phyloP scores from a whole-genome alignment of 2,888 invertebrate genomes.

The Apodemia duryi region DNA sequence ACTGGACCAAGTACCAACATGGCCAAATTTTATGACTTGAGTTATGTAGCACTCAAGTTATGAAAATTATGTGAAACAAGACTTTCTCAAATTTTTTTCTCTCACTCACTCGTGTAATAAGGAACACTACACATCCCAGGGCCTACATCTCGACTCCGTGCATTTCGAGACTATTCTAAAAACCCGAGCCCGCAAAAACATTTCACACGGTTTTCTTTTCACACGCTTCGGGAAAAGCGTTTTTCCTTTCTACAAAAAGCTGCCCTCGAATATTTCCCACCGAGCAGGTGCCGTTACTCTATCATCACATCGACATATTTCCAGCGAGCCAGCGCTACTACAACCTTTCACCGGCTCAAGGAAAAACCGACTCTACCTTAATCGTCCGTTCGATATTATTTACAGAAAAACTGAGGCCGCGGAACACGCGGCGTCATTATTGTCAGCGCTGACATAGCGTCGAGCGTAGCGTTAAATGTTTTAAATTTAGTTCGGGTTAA shows the following conservation, averaged over 20 bases:
- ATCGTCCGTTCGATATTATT: constrained; percentile 62
- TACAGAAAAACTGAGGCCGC: constrained; percentile 66
- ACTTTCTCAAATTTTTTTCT: no score
- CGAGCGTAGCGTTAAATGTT: constrained; percentile 2
- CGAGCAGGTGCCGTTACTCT: constrained; percentile 50
- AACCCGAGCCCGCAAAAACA: background rate
- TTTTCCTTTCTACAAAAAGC: constrained; percentile 50
- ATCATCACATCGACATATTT: constrained; percentile 66
- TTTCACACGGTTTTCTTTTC: constrained; percentile 19
- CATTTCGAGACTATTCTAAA: background rate
- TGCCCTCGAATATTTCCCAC: constrained; percentile 37
- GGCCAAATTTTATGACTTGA: no score
- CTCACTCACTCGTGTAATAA: background rate
- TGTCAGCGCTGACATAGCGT: background rate
- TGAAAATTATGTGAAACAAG: no score
- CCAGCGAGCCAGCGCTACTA: constrained; percentile 54
- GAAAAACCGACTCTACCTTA: constrained; percentile 75
- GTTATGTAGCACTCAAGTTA: no score
- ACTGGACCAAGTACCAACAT: no score
- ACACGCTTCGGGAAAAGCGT: constrained; percentile 21
- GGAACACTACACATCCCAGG: no score
- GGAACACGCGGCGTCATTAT: constrained; percentile 36
- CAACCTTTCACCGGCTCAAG: constrained; percentile 69
- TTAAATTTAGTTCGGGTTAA: background rate
- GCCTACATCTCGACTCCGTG: background rate